A percentile compares a stretch with the other conserved stretches of the same genome.
Evolutionary conservation across 1,140 invertebrate species (phyloP).

Genomic region (Nephila pilipes): DNA sequence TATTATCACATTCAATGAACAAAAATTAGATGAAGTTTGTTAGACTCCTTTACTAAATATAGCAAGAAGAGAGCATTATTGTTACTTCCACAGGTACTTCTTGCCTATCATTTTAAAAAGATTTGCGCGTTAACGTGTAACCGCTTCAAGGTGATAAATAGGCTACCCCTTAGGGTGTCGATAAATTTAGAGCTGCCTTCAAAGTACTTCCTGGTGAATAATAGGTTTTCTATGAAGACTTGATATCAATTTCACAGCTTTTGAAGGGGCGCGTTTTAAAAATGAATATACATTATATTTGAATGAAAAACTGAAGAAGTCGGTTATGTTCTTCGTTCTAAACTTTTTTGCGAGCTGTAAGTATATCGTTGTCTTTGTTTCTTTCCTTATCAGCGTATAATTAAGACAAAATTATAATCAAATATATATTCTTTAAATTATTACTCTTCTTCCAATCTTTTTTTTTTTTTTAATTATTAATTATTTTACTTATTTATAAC

Average conservation of each 20-base stretch:
- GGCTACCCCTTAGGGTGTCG: neutral
- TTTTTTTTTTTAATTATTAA: too few relatives aligned
- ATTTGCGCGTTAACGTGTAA: slow-evolving; percentile 12
- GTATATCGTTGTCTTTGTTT: too few relatives aligned
- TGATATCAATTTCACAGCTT: slow-evolving; percentile 17
- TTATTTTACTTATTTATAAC: too few relatives aligned
- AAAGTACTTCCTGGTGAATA: slow-evolving; percentile 31
- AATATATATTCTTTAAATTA: too few relatives aligned
- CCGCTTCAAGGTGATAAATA: slow-evolving; percentile 34
- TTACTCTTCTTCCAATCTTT: too few relatives aligned
- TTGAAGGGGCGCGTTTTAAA: neutral
- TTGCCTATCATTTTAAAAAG: neutral
- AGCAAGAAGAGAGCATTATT: neutral
- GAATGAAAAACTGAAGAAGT: neutral
- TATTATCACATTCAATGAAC: neutral
- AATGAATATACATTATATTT: neutral
- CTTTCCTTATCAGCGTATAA: too few relatives aligned
- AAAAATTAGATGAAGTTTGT: neutral
- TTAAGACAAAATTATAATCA: too few relatives aligned
- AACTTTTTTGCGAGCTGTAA: neutral
- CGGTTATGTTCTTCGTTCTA: neutral
- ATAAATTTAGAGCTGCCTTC: slow-evolving; percentile 34
- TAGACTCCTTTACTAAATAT: neutral
- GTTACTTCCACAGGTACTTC: neutral
- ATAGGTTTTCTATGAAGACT: slow-evolving; percentile 13